These are phyloP conservation scores for Thymelicus sylvestris DNA, from an alignment of 2,888 invertebrate species.

Conservation along the genomic window DNA sequence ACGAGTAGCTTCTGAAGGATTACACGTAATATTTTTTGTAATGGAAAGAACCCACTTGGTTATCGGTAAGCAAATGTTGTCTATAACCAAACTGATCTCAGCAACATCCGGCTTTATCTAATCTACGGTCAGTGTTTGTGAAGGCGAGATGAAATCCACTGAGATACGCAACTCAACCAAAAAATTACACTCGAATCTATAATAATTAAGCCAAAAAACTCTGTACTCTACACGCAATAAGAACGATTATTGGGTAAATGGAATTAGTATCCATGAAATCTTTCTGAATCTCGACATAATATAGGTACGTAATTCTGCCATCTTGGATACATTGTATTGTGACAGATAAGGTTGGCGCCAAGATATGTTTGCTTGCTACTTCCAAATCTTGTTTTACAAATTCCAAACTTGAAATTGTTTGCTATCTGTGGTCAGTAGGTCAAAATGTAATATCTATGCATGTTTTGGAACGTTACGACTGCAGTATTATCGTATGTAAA, in stretches of 20 bases:
- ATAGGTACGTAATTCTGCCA: slow-evolving; percentile 23
- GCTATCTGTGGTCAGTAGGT: slow-evolving; percentile 32
- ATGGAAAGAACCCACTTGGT: slow-evolving; percentile 41
- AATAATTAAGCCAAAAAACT: slow-evolving; percentile 1
- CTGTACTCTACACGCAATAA: slow-evolving; percentile 9
- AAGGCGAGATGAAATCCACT: slow-evolving; percentile 64
- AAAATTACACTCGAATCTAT: not conserved
- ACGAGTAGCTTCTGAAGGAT: slow-evolving; percentile 17
- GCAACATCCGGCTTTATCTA: slow-evolving; percentile 80
- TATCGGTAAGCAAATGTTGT: slow-evolving; percentile 51
- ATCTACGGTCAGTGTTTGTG: slow-evolving; percentile 81
- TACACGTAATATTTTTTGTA: slow-evolving; percentile 34
- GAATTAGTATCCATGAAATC: slow-evolving; percentile 1
- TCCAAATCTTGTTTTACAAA: slow-evolving; percentile 22
- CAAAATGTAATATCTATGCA: not conserved
- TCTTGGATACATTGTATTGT: slow-evolving; percentile 25
- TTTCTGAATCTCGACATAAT: slow-evolving; percentile 6
- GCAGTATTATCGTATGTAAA: no score
- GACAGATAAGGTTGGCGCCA: slow-evolving; percentile 32
- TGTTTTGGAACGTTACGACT: not conserved
- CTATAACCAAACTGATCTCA: slow-evolving; percentile 45
- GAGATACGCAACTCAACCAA: slow-evolving; percentile 58
- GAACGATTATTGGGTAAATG: slow-evolving; percentile 15
- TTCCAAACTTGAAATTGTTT: slow-evolving; percentile 10
- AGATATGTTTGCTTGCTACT: slow-evolving; percentile 20